These are phyloP conservation scores for Oplegnathus fasciatus DNA, from an alignment of 2,113 vertebrate genomes.

Conservation along the genomic window DNA sequence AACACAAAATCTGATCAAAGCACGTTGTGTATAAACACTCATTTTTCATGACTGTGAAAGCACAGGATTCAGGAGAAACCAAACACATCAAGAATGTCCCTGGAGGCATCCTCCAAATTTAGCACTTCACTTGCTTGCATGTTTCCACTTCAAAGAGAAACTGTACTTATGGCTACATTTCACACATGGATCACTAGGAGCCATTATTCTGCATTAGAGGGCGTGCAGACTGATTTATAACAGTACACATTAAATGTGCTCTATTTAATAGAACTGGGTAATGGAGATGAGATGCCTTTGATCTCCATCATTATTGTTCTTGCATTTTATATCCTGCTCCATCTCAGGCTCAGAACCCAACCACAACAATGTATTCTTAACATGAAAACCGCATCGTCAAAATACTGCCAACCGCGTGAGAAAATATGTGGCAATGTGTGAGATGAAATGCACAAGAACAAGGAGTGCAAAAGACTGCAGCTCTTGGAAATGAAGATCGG, in stretches of 20 bases:
- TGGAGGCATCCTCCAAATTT: constrained; percentile 77
- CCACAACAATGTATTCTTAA: constrained; percentile 46
- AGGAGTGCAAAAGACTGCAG: constrained; percentile 58
- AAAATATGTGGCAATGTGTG: constrained; percentile 21
- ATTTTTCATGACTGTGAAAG: constrained; percentile 53
- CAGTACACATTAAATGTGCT: constrained; percentile 51
- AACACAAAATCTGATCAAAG: constrained; percentile 26
- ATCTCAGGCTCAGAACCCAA: constrained; percentile 32
- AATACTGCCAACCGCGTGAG: constrained; percentile 16
- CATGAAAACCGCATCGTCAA: constrained; percentile 34
- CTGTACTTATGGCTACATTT: constrained; percentile 67
- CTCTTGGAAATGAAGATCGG: constrained; percentile 72
- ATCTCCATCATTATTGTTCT: constrained; percentile 60
- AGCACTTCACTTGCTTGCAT: constrained; percentile 69
- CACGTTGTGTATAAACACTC: constrained; percentile 17
- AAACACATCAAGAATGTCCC: constrained; percentile 74
- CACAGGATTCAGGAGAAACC: constrained; percentile 62
- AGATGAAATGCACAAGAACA: constrained; percentile 48
- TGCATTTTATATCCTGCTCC: constrained; percentile 33
- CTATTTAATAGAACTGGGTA: constrained; percentile 60
- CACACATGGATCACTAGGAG: constrained; percentile 64
- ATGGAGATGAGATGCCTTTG: constrained; percentile 63
- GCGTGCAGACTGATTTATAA: constrained; percentile 48
- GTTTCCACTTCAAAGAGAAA: constrained; percentile 78
- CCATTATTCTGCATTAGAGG: constrained; percentile 56